Base-by-base conservation (phyloP, 2,888 invertebrate genomes). In the Empis stercorea region DNA sequence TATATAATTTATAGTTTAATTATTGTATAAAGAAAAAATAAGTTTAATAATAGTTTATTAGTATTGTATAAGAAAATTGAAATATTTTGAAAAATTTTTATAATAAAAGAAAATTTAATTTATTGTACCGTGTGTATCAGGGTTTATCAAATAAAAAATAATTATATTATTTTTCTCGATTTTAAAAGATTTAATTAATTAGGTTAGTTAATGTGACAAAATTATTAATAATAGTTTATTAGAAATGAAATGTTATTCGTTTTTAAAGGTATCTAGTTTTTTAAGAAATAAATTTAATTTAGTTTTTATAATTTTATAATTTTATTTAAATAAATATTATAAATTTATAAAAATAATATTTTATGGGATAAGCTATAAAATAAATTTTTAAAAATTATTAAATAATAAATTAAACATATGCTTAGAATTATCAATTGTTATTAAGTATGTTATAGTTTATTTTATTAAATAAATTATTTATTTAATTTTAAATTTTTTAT, bases 111-210 rank as follows among this genome's bases (percentile, higher is more conserved):
- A 76, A 66, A 71, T 72, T 75, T 75, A 48, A 71, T 66, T 75
- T 74, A 67, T 65, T 73, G 75, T 81, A 79, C 79, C 79, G 80
- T 81, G 78, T 75, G 80, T 79, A 79, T 80, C 75, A 80, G 79
- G 76, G 76, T 74, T 75, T 73, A 75, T 78, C 73, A 72, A 80
- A 57, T 64, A 71, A 63, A 57, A 54, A 56, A 57, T 61, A 59
- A 56, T 61, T 59, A 62, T 45, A 39, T 49, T 64, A 67, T 65
- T 66, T 65, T 71, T 78, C 72, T 75, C 75, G 76, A 79, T 76
- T 73, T 74, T 70, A 73, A 72, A 74, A 74, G 76, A 76, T 72
- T 66, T 76, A 79, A 73, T 69, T 71, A 68, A 62, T 69, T 74
- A 76, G 61, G 60, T 57, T 67, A 71, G 57, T 76, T 76, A 74